These are phyloP conservation scores for Idaea straminata DNA, from an alignment of 2,888 invertebrate genomes.

Conservation along the genomic window DNA sequence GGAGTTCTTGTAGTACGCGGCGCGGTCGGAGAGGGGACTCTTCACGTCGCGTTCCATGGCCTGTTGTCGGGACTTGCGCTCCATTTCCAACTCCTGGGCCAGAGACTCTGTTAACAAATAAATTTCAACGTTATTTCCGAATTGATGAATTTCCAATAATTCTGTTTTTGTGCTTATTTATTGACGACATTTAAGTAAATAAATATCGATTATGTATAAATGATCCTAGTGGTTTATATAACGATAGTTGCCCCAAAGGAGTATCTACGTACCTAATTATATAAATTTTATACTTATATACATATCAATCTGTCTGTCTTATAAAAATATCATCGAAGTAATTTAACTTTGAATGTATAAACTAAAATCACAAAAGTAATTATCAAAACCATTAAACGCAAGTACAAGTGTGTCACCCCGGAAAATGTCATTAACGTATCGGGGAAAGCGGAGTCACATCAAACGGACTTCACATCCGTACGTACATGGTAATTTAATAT, in stretches of 20 bases:
- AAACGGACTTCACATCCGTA: constrained; percentile 71
- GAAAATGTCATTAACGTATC: constrained; percentile 73
- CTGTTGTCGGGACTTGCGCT: constrained; percentile 91
- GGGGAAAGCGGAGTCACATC: constrained; percentile 63
- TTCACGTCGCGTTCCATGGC: constrained; percentile 91
- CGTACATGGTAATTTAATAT: constrained; percentile 72
- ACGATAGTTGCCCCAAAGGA: not conserved
- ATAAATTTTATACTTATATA: not conserved
- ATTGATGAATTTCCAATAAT: not conserved
- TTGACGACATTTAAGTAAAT: not conserved
- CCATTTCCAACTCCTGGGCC: constrained; percentile 93
- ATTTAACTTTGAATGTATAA: constrained; percentile 7
- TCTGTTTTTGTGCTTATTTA: not conserved
- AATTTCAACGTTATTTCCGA: constrained; percentile 8
- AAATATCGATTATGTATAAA: too few species aligned
- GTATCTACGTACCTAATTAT: too few species aligned
- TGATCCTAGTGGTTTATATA: not conserved
- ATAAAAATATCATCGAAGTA: not conserved
- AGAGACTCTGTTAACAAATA: constrained; percentile 86
- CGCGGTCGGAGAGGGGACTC: constrained; percentile 90
- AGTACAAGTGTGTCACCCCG: constrained; percentile 53
- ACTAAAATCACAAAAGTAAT: constrained; percentile 15
- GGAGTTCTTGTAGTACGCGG: constrained; percentile 93
- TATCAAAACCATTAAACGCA: constrained; percentile 17
- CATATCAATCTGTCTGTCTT: not conserved